Evolutionary conservation across 92 coral and sea anemone species (phyloP), one percentile per base, ranked within the genome.

Genomic region (Nematostella vectensis): DNA sequence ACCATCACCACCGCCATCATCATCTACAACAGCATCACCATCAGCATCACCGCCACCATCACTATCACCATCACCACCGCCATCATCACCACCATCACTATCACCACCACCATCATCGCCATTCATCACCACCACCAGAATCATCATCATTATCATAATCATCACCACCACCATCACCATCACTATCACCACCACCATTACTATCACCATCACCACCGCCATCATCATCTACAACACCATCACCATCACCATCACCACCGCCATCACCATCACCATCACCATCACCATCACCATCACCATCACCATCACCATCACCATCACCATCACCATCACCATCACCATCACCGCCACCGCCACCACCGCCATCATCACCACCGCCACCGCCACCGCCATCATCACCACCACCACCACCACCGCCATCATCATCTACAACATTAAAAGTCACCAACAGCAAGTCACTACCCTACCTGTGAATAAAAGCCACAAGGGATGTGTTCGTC

Each of bases 391-490:
- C n/a, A n/a, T n/a, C n/a, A n/a, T n/a, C 27, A 23, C 12, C 67
- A 27, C 13, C 15, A 30, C 0, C 15, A 27, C 23, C 18, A 28
- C 25, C 44, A n/a, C n/a, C n/a, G 9, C 19, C 11, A 48, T 48
- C 54, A 48, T 9, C 9, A 48, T 9, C 9, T 11, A 13, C 9
- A 48, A 13, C 54, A 48, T 9, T 9, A 48, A 13, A 13, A 48
- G 11, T 9, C 9, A 54, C 15, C 43, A 54, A 11, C 4, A 54
- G 13, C 10, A 54, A 37, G n/a, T 18, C 10, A 10, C 15, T 0
- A 2, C 42, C 75, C 50, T 61, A 76, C 96, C 96, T 80, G 67
- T 89, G 97, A 47, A 89, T 69, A 57, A 72, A 85, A 3, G 95
- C 85, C 37, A 85, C 57, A 16, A 89, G 59, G 3, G 88, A 55